Evolutionary conservation across 1,140 invertebrate genomes (phyloP), one percentile per base, ranked within the genome.

Genomic region (Monochamus saltuarius): DNA sequence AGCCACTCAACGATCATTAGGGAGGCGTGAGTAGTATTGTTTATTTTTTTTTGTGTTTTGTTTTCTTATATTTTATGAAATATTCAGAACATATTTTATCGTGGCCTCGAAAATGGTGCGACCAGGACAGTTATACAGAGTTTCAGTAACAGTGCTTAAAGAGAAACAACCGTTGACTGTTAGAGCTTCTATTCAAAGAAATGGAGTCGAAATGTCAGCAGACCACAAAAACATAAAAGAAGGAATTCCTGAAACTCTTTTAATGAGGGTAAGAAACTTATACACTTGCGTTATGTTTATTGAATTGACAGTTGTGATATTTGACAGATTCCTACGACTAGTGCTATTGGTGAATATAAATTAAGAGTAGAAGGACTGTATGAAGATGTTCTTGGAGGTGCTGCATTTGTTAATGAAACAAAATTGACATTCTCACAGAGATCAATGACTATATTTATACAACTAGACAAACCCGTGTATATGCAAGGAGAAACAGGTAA

Each of bases 401-500:
- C 88, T 13, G 90, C 90, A 0, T 95, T 95, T 75, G 75, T 87
- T 9, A 95, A 95, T 67, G 90, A 93, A 73, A 92, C 91, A 0
- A 75, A 83, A 58, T 77, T 96, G 9, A 80, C 80, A 8, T 95
- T 95, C 72, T 93, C 89, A 0, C 89, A 90, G 68, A 78, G 91
- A n/a, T 94, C 92, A 7, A 94, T 95, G 89, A 94, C 95, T 0
- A 92, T 98, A 62, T 94, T 98, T 67, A 90, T 98, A 66, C 95
- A 97, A 78, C 88, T 93, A 54, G 94, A 98, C 73, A 97, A 97
- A 74, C 94, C 95, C 0, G 85, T 97, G 0, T 98, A 98, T 71
- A 97, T 90, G 84, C 95, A 97, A 77, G 88, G 92, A 1, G 90
- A 97, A 75, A 92, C 84, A 37, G 87, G 89, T 90, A 77, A 71